Conservation (phyloP, 2,113 vertebrate species). For the Opisthocomus hoazin region DNA sequence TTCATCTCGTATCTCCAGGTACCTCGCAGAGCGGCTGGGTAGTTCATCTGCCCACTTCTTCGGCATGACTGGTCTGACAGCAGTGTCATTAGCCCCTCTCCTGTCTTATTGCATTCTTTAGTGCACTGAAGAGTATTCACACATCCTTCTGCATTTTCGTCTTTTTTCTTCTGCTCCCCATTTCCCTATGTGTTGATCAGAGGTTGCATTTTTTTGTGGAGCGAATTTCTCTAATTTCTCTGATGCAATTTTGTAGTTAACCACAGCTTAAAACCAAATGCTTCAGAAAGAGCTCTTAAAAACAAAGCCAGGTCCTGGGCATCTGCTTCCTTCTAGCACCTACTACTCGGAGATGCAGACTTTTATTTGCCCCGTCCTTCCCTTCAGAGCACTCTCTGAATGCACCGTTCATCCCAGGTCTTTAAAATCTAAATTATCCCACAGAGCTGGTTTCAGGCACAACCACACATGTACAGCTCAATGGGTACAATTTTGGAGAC, state of each 20-base stretch:
- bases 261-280: background rate
- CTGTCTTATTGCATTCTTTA: background rate
- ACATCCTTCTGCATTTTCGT: background rate
- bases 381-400: background rate
- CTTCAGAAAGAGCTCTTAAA: background rate
- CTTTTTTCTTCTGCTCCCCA: background rate
- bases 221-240: background rate
- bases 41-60: background rate
- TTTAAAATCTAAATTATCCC: background rate
- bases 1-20: background rate
- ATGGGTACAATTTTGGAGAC: background rate
- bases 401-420: fast-evolving
- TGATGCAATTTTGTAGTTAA: background rate
- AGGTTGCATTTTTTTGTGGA: background rate
- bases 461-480: background rate
- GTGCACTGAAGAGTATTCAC: background rate
- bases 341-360: background rate
- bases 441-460: background rate
- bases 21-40: background rate
- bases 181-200: background rate
- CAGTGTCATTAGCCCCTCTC: background rate
- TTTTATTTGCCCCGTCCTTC: background rate
- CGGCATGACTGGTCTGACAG: background rate
- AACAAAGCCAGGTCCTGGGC: background rate
- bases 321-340: background rate